A percentile compares a stretch with the other conserved stretches of the same genome.
phyloP scores from a whole-genome alignment of 2,113 vertebrate species.

The Gymnarchus niloticus region DNA sequence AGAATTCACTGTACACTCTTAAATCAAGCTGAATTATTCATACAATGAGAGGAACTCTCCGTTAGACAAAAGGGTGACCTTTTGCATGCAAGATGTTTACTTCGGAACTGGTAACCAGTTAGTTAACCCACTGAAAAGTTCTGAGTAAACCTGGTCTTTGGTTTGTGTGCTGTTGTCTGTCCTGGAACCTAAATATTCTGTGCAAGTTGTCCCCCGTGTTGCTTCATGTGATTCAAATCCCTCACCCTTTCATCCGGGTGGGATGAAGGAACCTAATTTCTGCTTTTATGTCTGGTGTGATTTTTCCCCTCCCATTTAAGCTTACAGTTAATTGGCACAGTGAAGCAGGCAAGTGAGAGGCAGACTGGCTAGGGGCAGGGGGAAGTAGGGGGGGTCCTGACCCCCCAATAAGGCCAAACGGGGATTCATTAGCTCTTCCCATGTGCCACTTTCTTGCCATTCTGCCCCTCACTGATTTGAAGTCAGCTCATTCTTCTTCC shows the following conservation, averaged over 20 bases:
- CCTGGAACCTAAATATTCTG: conserved; percentile 32
- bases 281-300: neutral
- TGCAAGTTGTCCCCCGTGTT: conserved; percentile 11
- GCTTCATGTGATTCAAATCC: conserved; percentile 16
- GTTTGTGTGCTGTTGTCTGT: conserved; percentile 26
- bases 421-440: neutral
- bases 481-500: neutral
- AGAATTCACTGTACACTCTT: conserved; percentile 5
- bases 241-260: neutral
- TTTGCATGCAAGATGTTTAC: neutral
- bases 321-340: conserved; percentile 8
- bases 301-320: conserved; percentile 24
- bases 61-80: conserved; percentile 15
- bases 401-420: neutral
- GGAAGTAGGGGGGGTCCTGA: neutral
- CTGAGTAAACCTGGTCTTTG: conserved; percentile 10
- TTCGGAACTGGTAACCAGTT: neutral
- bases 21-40: conserved; percentile 36
- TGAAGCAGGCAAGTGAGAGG: neutral
- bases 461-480: neutral
- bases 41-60: conserved; percentile 16
- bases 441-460: neutral
- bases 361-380: neutral
- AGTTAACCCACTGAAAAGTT: neutral
- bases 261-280: neutral